Evolutionary conservation across 2,113 vertebrate species (phyloP).

Genomic region (Oryzias melastigma): DNA sequence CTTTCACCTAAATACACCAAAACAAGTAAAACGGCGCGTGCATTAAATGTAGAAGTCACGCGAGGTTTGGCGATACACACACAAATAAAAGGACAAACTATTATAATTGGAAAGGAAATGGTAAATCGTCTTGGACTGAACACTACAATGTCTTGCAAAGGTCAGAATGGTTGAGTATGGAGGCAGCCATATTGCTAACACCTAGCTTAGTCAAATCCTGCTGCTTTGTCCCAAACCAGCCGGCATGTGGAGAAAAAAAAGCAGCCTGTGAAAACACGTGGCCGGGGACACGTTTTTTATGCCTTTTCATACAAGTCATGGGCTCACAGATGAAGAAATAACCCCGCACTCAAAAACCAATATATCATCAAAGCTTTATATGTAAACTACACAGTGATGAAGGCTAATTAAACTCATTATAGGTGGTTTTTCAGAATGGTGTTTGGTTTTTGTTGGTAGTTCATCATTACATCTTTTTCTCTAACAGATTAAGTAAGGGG

Average conservation of each 20-base stretch:
- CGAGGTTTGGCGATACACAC: neutral
- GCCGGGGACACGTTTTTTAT: neutral
- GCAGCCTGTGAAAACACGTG: neutral
- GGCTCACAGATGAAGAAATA: too few species aligned
- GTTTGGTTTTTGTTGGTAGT: too few species aligned
- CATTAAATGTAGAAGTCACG: neutral
- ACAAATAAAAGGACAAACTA: fast-evolving
- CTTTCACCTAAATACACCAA: constrained; percentile 74
- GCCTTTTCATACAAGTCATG: neutral
- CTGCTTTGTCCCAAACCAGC: constrained; percentile 51
- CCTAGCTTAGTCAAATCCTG: constrained; percentile 6
- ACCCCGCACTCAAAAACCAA: too few species aligned
- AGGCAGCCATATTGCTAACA: constrained; percentile 79
- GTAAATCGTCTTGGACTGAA: neutral
- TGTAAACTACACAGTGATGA: neutral
- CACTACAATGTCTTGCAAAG: constrained; percentile 70
- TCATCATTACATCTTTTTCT: too few species aligned
- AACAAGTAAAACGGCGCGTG: fast-evolving
- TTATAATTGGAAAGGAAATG: fast-evolving
- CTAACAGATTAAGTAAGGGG: neutral
- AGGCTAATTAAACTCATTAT: too few species aligned
- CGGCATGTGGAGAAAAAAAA: neutral
- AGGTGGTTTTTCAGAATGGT: too few species aligned
- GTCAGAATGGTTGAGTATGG: constrained; percentile 81
- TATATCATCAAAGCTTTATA: neutral